phyloP scores from a whole-genome alignment of 2,888 invertebrate species.

The Ormyrus rosae region DNA sequence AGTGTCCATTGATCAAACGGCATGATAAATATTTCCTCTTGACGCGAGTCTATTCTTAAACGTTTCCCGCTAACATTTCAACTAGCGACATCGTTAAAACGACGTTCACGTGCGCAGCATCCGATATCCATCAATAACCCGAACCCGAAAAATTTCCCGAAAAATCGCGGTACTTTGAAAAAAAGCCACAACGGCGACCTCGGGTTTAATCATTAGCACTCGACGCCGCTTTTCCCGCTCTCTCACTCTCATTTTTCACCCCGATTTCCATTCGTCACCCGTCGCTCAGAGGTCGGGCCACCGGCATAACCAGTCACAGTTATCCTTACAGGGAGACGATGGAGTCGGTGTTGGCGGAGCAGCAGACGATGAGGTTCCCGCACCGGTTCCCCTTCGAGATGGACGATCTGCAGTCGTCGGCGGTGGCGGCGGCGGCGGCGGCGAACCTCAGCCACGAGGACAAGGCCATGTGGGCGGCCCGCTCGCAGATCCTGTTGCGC shows the following conservation, averaged over 20 bases:
- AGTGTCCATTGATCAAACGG: too few relatives aligned
- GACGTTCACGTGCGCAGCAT: too few relatives aligned
- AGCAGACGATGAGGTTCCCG: conserved; percentile 88
- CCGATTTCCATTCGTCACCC: neutral
- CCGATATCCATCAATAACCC: too few relatives aligned
- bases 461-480: conserved; percentile 85
- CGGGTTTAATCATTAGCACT: neutral
- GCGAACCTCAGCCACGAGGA: conserved; percentile 86
- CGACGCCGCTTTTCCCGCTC: conserved; percentile 4
- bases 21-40: too few relatives aligned
- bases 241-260: neutral
- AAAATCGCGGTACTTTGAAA: too few relatives aligned
- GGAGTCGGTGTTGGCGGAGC: conserved; percentile 92
- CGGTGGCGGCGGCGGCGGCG: conserved; percentile 77
- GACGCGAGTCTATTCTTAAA: too few relatives aligned
- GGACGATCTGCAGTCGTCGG: conserved; percentile 77
- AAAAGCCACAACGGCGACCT: neutral
- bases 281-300: neutral
- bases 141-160: too few relatives aligned
- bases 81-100: too few relatives aligned
- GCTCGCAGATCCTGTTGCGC: conserved; percentile 85
- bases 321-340: conserved; percentile 87
- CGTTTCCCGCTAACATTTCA: too few relatives aligned
- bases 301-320: conserved; percentile 70
- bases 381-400: conserved; percentile 85